Percentiles rank a stretch among this genome's conserved stretches.
Conservation (phyloP, 2,888 invertebrate species). For the Electrophaes corylata region DNA sequence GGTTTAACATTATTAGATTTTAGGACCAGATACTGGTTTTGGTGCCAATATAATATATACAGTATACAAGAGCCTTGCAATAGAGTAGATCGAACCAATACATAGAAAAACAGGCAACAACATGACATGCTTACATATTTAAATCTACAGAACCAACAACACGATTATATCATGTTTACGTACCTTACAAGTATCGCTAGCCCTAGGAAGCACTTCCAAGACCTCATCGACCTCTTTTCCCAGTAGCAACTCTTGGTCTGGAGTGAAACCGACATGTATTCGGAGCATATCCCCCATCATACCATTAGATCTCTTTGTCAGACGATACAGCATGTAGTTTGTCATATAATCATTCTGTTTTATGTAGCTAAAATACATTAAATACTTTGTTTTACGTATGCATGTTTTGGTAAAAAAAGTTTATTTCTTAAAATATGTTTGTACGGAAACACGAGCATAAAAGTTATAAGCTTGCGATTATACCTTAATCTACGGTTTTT, state of each 20-base stretch:
- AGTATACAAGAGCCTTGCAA: too few species aligned
- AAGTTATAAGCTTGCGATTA: too few species aligned
- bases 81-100: too few species aligned
- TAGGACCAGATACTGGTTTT: too few species aligned
- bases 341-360: constrained; percentile 89
- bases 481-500: too few species aligned
- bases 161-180: background rate
- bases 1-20: too few species aligned
- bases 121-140: too few species aligned
- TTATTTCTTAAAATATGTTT: too few species aligned
- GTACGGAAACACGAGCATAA: too few species aligned
- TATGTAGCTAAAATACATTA: constrained; percentile 84
- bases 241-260: constrained; percentile 71
- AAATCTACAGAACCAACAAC: too few species aligned
- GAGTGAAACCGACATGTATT: constrained; percentile 79
- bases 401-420: background rate
- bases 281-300: constrained; percentile 84
- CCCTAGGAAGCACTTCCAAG: constrained; percentile 76
- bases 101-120: too few species aligned
- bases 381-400: background rate
- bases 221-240: constrained; percentile 72
- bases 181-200: constrained; percentile 76
- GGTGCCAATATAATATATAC: too few species aligned
- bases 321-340: constrained; percentile 86
- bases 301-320: constrained; percentile 86